Percentiles rank a stretch among this genome's conserved stretches.
phyloP scores from a whole-genome alignment of 2,113 vertebrate species.

The Epinephelus cyanopodus region DNA sequence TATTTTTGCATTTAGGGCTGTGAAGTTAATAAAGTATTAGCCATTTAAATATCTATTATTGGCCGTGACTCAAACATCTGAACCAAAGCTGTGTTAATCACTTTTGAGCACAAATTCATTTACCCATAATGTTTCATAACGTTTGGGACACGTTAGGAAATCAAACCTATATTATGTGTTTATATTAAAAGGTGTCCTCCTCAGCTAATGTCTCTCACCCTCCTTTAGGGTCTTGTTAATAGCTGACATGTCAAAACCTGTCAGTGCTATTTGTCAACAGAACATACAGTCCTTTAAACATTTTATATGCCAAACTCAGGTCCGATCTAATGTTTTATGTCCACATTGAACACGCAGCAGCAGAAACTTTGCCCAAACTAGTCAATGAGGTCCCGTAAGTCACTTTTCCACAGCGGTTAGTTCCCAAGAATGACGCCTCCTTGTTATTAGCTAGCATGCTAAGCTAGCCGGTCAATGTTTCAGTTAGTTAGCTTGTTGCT shows the following conservation, averaged over 20 bases:
- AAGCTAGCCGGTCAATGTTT: conserved; percentile 48
- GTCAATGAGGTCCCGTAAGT: background rate
- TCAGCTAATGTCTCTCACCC: background rate
- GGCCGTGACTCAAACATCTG: background rate
- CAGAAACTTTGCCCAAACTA: background rate
- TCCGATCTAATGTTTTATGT: accelerated
- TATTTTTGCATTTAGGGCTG: too few relatives aligned
- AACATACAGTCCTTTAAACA: background rate
- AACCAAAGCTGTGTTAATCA: background rate
- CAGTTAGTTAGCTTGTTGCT: background rate
- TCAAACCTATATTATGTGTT: background rate
- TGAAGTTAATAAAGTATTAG: background rate
- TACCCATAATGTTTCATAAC: background rate
- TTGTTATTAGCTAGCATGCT: conserved; percentile 71
- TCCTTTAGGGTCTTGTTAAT: background rate
- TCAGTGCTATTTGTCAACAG: conserved; percentile 8
- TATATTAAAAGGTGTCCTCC: background rate
- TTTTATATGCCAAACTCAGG: background rate
- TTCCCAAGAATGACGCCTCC: conserved; percentile 54
- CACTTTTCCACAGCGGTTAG: conserved; percentile 19
- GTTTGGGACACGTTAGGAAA: background rate
- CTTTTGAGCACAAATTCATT: background rate
- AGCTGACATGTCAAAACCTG: conserved; percentile 31
- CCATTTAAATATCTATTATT: background rate
- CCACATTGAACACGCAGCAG: accelerated